Base-by-base conservation (phyloP, 1,140 invertebrate genomes). In the Cydia pomonella region DNA sequence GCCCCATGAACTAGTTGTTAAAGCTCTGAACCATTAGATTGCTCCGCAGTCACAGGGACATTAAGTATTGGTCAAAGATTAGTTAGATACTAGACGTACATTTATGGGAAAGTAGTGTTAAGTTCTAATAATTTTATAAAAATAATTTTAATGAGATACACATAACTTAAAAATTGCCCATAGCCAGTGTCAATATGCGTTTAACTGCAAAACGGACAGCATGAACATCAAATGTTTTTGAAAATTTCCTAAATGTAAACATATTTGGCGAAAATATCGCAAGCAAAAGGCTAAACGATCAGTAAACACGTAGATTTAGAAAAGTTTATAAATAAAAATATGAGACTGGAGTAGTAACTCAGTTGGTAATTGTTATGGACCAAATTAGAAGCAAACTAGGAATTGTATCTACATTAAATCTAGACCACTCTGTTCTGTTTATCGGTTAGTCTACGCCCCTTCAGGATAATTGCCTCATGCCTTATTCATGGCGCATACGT, bases 1-100 rank as follows among this genome's bases (percentile, higher is more conserved):
- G 63, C 63, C 25, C 23, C 63, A 66, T 66, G 63, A 66, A 66
- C 63, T 64, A 64, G 63, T 64, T 69, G 64, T 69, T 69, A 69
- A 69, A 69, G 27, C 64, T 69, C 64, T 69, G 64, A 69, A 69
- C 29, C 64, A 69, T 69, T 69, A 69, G 64, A 69, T 69, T 69
- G 64, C 27, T 33, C 29, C 16, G 64, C 27, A 33, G 64, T 69
- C 64, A 69, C 64, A 18, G n/a, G 64, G 64, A 69, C 64, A 33
- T 33, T 69, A 33, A 33, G 64, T 33, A 33, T 69, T 33, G 33
- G 16, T n/a, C 64, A 69, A 69, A 69, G 64, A 69, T 69, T 69
- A 69, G n/a, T 33, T 9, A 33, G 0, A 10, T 69, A n/a, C 10
- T 18, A 38, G 29, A 29, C 9, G 18, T 29, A 69, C 29, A 69